Evolutionary conservation across 2,797 vertebrate species (phyloP), one percentile per base, ranked within the genome.

Genomic region (Myripristis jacobus): DNA sequence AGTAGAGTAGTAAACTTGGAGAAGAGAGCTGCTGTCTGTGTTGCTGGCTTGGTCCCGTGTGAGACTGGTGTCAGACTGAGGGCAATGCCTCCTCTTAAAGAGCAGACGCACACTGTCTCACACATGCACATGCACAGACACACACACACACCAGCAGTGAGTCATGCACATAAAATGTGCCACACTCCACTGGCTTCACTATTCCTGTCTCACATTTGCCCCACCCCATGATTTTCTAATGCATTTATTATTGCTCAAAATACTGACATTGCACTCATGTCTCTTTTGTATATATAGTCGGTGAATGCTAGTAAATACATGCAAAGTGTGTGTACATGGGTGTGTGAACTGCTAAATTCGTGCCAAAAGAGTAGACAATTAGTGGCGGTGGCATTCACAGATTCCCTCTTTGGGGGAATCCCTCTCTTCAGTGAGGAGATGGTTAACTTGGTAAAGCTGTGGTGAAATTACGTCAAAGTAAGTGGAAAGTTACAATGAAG

Each of bases 21-120:
- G 57, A 74, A 41, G 74, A 77, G 47, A 43, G 60, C 55, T 64
- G 53, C 11, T 3, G 43, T 77, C 67, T 46, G 51, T 72, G 0
- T 63, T 12, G 50, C 38, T 34, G 50, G 70, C 38, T 31, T 13
- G 16, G 59, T 75, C 19, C 47, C n/a, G 50, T 22, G 1, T 63
- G 64, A 79, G 63, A 77, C 57, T 82, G 76, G 16, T 66, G 52
- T 57, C 36, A 46, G 59, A 36, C 31, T 31, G 53, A 34, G 15
- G 29, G 54, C 51, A 57, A 64, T 72, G 21, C 38, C 53, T 62
- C 67, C 76, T 85, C 70, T 91, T 88, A 89, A 89, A 87, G 72
- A 51, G 48, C 3, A 7, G 12, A 16, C 4, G 2, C 31, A 8
- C 36, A 4, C 43, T 22, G n/a, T 13, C 18, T n/a, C 18, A 66